These are phyloP conservation scores for Thalassarche chlororhynchos DNA, from an alignment of 2,113 vertebrate genomes.

Conservation along the genomic window DNA sequence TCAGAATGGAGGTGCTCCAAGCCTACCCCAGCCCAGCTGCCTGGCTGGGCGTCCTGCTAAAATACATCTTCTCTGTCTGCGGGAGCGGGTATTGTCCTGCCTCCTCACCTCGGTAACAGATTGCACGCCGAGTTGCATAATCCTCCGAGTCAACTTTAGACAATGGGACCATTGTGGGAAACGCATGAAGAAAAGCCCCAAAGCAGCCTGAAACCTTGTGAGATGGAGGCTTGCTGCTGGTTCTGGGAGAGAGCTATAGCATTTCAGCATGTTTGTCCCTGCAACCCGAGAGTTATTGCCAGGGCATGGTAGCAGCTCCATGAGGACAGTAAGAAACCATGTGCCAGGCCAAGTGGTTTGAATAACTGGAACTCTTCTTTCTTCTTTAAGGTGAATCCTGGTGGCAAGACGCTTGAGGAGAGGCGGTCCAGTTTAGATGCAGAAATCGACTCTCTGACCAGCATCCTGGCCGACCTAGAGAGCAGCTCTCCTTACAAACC, in stretches of 20 bases:
- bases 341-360: not conserved
- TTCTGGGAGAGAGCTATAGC: not conserved
- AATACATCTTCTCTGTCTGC: not conserved
- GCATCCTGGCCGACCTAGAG: conserved; percentile 95
- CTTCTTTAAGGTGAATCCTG: conserved; percentile 78
- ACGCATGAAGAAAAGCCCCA: not conserved
- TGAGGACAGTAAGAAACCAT: not conserved
- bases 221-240: not conserved
- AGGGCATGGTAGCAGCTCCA: not conserved
- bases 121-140: not conserved
- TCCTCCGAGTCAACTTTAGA: not conserved
- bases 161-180: not conserved
- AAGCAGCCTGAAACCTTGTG: not conserved
- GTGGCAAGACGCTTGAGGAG: conserved; percentile 91
- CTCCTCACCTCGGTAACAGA: not conserved
- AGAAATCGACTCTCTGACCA: conserved; percentile 96
- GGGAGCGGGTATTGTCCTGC: rapidly evolving
- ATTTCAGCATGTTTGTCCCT: not conserved
- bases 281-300: not conserved
- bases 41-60: not conserved
- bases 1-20: not conserved
- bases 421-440: conserved; percentile 94
- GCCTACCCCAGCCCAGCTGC: not conserved
- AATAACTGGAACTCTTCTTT: not conserved
- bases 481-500: conserved; percentile 96